Conservation (phyloP, 2,888 invertebrate genomes). For the Drosophila borealis region DNA sequence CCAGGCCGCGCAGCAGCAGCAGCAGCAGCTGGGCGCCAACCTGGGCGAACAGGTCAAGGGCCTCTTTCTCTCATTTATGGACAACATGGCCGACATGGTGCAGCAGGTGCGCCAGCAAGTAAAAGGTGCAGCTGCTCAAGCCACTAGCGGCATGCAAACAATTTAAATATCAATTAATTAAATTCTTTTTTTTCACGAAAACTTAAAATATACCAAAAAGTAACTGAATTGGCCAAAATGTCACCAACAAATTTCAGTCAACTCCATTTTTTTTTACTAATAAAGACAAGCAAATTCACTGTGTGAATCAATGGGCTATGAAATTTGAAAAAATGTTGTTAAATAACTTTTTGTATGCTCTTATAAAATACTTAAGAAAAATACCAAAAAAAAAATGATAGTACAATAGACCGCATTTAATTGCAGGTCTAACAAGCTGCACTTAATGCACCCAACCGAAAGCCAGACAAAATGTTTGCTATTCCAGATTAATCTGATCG, state of each 20-base stretch:
- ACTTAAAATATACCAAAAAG: too few relatives aligned
- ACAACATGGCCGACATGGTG: constrained; percentile 53
- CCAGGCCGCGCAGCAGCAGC: constrained; percentile 31
- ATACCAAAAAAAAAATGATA: too few relatives aligned
- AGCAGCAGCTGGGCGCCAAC: constrained; percentile 8
- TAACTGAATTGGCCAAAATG: too few relatives aligned
- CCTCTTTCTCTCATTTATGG: constrained; percentile 55
- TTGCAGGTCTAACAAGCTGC: too few relatives aligned
- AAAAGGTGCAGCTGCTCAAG: constrained; percentile 30
- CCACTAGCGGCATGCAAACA: neutral
- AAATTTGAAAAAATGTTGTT: too few relatives aligned
- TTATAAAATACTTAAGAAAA: too few relatives aligned
- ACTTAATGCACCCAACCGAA: too few relatives aligned
- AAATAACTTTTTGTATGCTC: too few relatives aligned
- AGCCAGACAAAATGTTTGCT: too few relatives aligned
- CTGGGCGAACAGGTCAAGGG: constrained; percentile 58
- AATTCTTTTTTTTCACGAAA: constrained; percentile 7
- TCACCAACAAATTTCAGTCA: too few relatives aligned
- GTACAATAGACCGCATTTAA: too few relatives aligned
- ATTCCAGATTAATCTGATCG: neutral
- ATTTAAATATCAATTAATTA: neutral
- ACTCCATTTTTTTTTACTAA: neutral
- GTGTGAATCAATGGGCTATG: too few relatives aligned
- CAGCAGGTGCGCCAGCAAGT: constrained; percentile 60
- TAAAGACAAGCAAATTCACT: neutral